Conservation (phyloP, 2,888 invertebrate species). For the Octonoba sinensis region DNA sequence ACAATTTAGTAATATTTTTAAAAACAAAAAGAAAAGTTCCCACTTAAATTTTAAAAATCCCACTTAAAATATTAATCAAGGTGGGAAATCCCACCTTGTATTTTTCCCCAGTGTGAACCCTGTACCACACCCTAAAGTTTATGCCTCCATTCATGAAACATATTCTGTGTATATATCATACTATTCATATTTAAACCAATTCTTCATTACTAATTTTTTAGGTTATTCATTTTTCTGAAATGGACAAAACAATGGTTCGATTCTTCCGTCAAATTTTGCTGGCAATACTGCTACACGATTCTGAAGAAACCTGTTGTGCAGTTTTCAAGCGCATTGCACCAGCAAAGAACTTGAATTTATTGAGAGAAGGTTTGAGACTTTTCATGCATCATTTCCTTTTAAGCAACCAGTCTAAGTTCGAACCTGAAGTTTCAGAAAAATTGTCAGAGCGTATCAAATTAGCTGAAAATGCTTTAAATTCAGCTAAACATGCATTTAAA, state of each 20-base stretch:
- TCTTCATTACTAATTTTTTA: conserved; percentile 70
- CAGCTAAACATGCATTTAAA: conserved; percentile 16
- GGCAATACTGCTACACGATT: conserved; percentile 80
- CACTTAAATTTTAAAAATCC: no score
- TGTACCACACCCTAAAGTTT: no score
- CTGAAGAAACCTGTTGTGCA: conserved; percentile 75
- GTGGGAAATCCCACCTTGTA: no score
- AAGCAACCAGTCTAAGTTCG: conserved; percentile 69
- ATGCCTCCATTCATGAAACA: no score
- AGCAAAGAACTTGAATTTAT: conserved; percentile 81
- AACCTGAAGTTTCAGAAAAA: conserved; percentile 73
- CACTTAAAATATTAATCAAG: no score
- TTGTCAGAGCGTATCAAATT: conserved; percentile 77
- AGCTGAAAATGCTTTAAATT: conserved; percentile 75
- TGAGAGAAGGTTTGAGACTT: conserved; percentile 85
- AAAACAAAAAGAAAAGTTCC: no score
- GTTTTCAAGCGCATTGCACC: conserved; percentile 82
- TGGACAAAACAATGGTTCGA: conserved; percentile 83
- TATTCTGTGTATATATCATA: no score
- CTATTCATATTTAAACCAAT: no score
- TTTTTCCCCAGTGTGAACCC: no score
- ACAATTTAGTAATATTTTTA: no score
- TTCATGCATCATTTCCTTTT: conserved; percentile 90
- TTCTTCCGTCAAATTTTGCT: conserved; percentile 84
- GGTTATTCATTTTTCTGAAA: conserved; percentile 88